Evolutionary conservation across 2,888 invertebrate species (phyloP), one percentile per base, ranked within the genome.

Genomic region (Nymphalis c-album): DNA sequence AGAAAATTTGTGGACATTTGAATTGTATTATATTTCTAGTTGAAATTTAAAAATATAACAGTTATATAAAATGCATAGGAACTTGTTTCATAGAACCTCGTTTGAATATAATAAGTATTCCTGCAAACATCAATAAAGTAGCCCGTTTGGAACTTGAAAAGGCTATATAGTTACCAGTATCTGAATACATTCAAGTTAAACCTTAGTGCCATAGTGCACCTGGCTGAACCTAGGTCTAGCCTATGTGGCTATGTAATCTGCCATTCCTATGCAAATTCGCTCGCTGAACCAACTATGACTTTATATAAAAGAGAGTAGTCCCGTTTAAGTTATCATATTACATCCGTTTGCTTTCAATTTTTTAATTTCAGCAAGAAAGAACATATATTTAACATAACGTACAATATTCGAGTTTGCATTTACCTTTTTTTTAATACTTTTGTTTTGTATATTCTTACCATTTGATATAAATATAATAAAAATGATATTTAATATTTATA

Each of bases 231-330:
- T 79, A 81, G 84, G 83, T 82, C 83, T 84, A 76, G 88, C 85
- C 87, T 88, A 88, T 85, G 85, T 84, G 84, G 84, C 85, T 85
- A 86, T 81, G 85, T 90, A 90, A 90, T 90, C 90, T 88, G 86
- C 91, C 87, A 90, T 91, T 91, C 89, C 89, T 85, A 90, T 90
- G 91, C 89, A 89, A 91, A 91, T 91, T 86, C 85, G 79, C 79
- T 81, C 80, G 81, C 87, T 87, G 88, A 86, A 89, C 87, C 90
- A 88, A 89, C 90, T 90, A 90, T 87, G 88, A 87, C 89, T 87
- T 87, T 88, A 88, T 89, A 82, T 85, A 85, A 82, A 83, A 80
- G 76, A 63, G 69, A 59, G 67, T 22, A 74, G 35, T 85, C 77
- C n/a, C 26, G 76, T 78, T 78, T 70, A 71, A 67, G 78, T 60